Evolutionary conservation across 2,797 vertebrate species (phyloP).

Genomic region (Chrysolophus pictus): DNA sequence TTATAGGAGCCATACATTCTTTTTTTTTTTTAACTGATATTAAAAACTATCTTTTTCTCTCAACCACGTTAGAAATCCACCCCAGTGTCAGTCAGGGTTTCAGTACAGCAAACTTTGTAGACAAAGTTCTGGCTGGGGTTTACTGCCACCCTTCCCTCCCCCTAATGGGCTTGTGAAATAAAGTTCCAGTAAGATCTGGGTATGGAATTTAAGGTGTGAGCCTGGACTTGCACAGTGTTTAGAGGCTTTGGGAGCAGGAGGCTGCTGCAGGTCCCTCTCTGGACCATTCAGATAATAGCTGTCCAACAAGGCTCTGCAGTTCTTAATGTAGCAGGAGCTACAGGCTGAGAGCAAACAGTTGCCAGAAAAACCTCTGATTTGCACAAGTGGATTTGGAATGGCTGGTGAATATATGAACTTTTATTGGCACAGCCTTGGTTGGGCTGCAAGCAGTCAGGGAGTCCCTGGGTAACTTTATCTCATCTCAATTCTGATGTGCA

Average conservation of each 20-base stretch:
- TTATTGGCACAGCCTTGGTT: accelerated
- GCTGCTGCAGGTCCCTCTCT: neutral
- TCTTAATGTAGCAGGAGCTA: neutral
- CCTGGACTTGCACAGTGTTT: neutral
- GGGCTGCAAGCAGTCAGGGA: neutral
- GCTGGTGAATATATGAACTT: neutral
- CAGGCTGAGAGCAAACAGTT: neutral
- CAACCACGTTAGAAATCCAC: slow-evolving; percentile 46
- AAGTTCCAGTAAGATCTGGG: neutral
- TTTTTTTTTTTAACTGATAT: slow-evolving; percentile 73
- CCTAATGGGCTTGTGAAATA: neutral
- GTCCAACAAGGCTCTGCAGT: neutral
- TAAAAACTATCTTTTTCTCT: slow-evolving; percentile 80
- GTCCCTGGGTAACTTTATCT: neutral
- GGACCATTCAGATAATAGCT: neutral
- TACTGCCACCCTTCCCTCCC: neutral
- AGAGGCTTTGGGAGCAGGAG: neutral
- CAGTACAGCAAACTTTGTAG: slow-evolving; percentile 59
- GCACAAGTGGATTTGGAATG: neutral
- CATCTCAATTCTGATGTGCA: neutral
- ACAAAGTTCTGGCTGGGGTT: neutral
- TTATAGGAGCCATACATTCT: slow-evolving; percentile 79
- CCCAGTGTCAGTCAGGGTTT: slow-evolving; percentile 47
- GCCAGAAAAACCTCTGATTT: neutral
- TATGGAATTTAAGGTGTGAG: accelerated